Percentiles rank a stretch among this genome's conserved stretches.
phyloP scores from a whole-genome alignment of 2,797 vertebrate genomes.

The Lepilemur ruficaudatus region DNA sequence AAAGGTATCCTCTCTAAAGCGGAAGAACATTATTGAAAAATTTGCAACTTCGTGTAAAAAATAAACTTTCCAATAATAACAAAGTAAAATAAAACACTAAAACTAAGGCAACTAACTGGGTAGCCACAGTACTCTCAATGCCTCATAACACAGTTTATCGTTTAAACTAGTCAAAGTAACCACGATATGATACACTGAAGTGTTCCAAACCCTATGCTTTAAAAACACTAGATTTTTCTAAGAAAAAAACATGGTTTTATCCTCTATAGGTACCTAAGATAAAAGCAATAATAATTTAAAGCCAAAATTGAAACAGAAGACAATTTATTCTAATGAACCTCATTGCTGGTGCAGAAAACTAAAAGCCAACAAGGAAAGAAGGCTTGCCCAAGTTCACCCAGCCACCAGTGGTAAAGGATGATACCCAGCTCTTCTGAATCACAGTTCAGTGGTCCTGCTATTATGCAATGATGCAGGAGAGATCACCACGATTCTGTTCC shows the following conservation, averaged over 20 bases:
- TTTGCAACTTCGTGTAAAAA: background rate
- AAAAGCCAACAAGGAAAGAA: background rate
- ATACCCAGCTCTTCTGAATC: background rate
- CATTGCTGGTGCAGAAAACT: background rate
- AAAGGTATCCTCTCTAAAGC: background rate
- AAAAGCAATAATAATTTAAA: conserved; percentile 36
- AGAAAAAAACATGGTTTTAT: background rate
- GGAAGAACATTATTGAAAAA: background rate
- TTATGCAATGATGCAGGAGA: background rate
- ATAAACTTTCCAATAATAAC: background rate
- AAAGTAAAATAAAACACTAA: background rate
- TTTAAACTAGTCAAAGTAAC: background rate
- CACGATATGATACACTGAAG: background rate
- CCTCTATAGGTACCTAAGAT: background rate
- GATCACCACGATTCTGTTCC: background rate
- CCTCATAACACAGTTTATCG: background rate
- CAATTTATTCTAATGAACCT: background rate
- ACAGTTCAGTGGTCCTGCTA: background rate
- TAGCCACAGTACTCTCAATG: background rate
- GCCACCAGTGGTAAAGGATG: background rate
- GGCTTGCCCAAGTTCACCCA: background rate
- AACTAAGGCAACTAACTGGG: background rate
- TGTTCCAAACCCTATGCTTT: background rate
- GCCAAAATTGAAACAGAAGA: background rate
- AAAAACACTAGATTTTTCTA: background rate